Evolutionary conservation across 2,113 vertebrate genomes (phyloP).

Genomic region (Dasyprocta punctata): DNA sequence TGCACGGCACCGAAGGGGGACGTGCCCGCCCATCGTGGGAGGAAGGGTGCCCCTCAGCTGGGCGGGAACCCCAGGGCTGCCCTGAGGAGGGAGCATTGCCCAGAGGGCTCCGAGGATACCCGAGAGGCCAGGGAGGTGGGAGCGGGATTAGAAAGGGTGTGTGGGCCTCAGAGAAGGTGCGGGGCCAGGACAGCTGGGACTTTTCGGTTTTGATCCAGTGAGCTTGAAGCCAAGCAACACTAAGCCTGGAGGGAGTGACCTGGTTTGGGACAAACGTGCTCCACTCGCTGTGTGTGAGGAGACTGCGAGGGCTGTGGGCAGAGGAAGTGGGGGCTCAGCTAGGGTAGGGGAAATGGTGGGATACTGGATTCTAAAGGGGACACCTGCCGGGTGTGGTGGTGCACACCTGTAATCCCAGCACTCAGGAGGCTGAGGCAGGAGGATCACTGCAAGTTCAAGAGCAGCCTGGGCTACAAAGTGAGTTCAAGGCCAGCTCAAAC

Average conservation of each 20-base stretch:
- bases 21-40: neutral
- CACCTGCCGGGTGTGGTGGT: neutral
- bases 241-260: neutral
- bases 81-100: neutral
- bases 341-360: too few species aligned
- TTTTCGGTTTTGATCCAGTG: neutral
- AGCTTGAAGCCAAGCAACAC: neutral
- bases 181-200: neutral
- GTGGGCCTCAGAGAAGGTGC: neutral
- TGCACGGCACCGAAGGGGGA: neutral
- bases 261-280: neutral
- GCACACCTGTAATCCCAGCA: too few species aligned
- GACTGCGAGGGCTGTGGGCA: rapidly evolving
- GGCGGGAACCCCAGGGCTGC: neutral
- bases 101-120: neutral
- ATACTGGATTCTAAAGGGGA: neutral
- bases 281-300: neutral
- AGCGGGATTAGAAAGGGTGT: neutral
- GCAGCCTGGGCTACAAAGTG: too few species aligned
- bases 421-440: too few species aligned
- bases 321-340: neutral
- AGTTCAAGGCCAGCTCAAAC: too few species aligned
- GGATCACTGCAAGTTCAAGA: too few species aligned
- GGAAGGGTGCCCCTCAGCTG: neutral
- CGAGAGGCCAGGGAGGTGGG: neutral